Conservation (phyloP, 2,113 vertebrate species). For the Ictalurus furcatus region DNA sequence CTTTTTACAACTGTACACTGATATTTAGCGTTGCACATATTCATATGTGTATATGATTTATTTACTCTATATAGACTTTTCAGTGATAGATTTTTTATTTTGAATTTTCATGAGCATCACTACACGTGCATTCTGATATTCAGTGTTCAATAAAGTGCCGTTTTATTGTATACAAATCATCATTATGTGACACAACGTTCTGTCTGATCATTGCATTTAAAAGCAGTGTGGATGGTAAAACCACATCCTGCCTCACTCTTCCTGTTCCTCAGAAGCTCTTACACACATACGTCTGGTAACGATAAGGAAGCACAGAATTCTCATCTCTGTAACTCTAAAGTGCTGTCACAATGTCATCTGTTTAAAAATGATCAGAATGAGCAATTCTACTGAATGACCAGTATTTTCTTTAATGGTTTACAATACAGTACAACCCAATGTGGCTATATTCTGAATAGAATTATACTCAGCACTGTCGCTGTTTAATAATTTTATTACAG, state of each 20-base stretch:
- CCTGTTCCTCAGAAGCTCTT: conserved; percentile 56
- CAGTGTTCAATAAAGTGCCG: background rate
- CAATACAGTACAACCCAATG: background rate
- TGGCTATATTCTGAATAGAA: background rate
- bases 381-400: background rate
- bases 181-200: background rate
- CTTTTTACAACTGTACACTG: too few species aligned
- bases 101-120: background rate
- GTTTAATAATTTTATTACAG: background rate
- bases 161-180: background rate
- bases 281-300: background rate
- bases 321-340: background rate
- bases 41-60: background rate
- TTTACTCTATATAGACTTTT: background rate
- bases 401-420: background rate
- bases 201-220: background rate
- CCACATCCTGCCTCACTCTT: conserved; percentile 74
- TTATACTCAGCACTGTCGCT: background rate
- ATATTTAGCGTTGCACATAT: background rate
- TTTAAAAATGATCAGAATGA: background rate
- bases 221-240: conserved; percentile 32
- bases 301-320: background rate
- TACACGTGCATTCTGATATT: background rate
- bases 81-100: background rate
- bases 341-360: background rate